These are phyloP conservation scores for Arrhopalites spinosus DNA, from an alignment of 2,888 invertebrate species.

Conservation along the genomic window DNA sequence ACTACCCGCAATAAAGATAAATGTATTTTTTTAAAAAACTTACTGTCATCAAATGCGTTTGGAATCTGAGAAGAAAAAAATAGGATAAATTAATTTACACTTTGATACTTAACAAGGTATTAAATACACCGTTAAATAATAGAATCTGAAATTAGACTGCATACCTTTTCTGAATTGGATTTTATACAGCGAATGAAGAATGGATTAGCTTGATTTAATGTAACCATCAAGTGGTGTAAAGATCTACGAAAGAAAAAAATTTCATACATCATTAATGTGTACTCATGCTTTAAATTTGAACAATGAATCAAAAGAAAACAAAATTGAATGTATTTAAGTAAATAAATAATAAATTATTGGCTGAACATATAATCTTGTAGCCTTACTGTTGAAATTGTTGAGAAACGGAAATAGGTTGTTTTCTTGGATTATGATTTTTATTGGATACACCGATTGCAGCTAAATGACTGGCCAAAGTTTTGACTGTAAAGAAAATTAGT, in stretches of 20 bases:
- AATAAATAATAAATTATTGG: too few relatives aligned
- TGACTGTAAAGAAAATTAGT: conserved; percentile 69
- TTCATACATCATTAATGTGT: too few relatives aligned
- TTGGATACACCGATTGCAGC: conserved; percentile 61
- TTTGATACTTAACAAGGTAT: too few relatives aligned
- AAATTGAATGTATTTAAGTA: too few relatives aligned
- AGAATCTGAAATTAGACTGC: too few relatives aligned
- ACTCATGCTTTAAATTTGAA: too few relatives aligned
- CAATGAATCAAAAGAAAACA: too few relatives aligned
- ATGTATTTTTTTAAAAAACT: too few relatives aligned
- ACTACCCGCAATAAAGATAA: too few relatives aligned
- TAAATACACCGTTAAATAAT: too few relatives aligned
- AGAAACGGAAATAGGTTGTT: conserved; percentile 89
- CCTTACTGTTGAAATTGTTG: conserved; percentile 84
- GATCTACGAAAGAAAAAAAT: conserved; percentile 61
- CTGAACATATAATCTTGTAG: too few relatives aligned
- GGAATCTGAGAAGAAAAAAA: conserved; percentile 71
- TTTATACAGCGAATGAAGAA: conserved; percentile 92
- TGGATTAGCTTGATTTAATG: conserved; percentile 85
- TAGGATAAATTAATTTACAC: too few relatives aligned
- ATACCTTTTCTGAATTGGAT: conserved; percentile 85
- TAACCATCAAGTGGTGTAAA: conserved; percentile 88
- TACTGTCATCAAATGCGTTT: conserved; percentile 89
- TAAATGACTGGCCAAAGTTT: conserved; percentile 81
- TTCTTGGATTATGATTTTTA: conserved; percentile 67